These are phyloP conservation scores for Nesidiocoris tenuis DNA, from an alignment of 2,888 invertebrate genomes.

Conservation along the genomic window DNA sequence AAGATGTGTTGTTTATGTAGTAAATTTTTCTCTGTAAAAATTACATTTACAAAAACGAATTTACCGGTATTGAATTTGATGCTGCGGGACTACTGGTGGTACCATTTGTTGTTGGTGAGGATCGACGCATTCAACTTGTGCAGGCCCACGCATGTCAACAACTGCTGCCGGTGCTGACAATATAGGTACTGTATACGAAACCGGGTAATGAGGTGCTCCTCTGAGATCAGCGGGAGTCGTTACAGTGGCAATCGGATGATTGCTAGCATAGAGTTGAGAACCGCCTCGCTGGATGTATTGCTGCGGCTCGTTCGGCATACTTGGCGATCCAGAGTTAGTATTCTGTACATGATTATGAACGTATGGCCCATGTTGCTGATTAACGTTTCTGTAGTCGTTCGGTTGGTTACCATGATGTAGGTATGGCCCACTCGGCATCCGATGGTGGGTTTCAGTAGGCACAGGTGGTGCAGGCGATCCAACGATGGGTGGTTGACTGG, in stretches of 20 bases:
- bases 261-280: background rate
- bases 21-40: too few relatives aligned
- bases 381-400: slow-evolving; percentile 17
- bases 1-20: too few relatives aligned
- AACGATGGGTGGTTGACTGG: background rate
- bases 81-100: slow-evolving; percentile 6
- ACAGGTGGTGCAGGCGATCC: slow-evolving; percentile 7
- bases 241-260: slow-evolving; percentile 4
- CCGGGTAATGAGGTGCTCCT: slow-evolving; percentile 16
- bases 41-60: too few relatives aligned
- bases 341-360: slow-evolving; percentile 16
- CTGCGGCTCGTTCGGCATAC: background rate
- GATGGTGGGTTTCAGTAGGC: slow-evolving; percentile 8
- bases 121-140: slow-evolving; percentile 2
- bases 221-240: slow-evolving; percentile 8
- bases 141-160: slow-evolving; percentile 16
- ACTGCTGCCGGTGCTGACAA: slow-evolving; percentile 2
- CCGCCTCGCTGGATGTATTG: slow-evolving; percentile 21
- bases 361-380: slow-evolving; percentile 15
- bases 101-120: slow-evolving; percentile 19
- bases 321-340: slow-evolving; percentile 8
- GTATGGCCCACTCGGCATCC: slow-evolving; percentile 21
- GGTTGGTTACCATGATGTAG: slow-evolving; percentile 21
- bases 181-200: slow-evolving; percentile 23
- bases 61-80: background rate